phyloP scores from a whole-genome alignment of 2,888 invertebrate species.

The Hypolimnas misippus region DNA sequence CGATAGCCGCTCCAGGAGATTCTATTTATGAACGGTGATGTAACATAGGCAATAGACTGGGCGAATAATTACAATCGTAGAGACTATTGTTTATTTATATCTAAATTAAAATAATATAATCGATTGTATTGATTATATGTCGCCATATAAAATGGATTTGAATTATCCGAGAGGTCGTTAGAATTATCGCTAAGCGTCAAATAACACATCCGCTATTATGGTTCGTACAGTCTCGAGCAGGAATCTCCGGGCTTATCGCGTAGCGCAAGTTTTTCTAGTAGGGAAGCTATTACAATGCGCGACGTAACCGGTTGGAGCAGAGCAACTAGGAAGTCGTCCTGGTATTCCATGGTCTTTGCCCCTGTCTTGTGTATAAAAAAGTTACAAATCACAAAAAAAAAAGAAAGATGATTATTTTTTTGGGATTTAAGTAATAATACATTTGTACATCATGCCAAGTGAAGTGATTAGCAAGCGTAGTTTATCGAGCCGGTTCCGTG shows the following conservation, averaged over 20 bases:
- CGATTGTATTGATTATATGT: neutral
- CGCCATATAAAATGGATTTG: neutral
- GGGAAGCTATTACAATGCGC: conserved; percentile 65
- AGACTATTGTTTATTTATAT: conserved; percentile 50
- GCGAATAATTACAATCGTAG: conserved; percentile 57
- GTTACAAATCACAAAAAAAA: neutral
- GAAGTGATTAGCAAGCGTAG: conserved; percentile 61
- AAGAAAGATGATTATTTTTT: neutral
- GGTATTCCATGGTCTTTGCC: conserved; percentile 54
- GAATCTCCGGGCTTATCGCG: conserved; percentile 51
- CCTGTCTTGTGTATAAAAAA: conserved; percentile 42
- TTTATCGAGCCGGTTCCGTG: conserved; percentile 64
- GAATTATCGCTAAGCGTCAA: neutral
- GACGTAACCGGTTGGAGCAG: conserved; percentile 59
- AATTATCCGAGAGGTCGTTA: neutral
- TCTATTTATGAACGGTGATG: conserved; percentile 80
- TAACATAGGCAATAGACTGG: conserved; percentile 66
- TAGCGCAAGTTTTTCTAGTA: conserved; percentile 61
- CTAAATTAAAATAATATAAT: neutral
- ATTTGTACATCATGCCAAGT: conserved; percentile 56
- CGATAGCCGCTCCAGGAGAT: conserved; percentile 72
- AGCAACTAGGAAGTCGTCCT: conserved; percentile 58
- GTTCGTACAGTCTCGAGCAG: conserved; percentile 49
- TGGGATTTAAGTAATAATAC: conserved; percentile 13
- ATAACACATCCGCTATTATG: conserved; percentile 1